Evolutionary conservation across 2,888 invertebrate species (phyloP), one percentile per base, ranked within the genome.

Genomic region (Campoplex capitator): DNA sequence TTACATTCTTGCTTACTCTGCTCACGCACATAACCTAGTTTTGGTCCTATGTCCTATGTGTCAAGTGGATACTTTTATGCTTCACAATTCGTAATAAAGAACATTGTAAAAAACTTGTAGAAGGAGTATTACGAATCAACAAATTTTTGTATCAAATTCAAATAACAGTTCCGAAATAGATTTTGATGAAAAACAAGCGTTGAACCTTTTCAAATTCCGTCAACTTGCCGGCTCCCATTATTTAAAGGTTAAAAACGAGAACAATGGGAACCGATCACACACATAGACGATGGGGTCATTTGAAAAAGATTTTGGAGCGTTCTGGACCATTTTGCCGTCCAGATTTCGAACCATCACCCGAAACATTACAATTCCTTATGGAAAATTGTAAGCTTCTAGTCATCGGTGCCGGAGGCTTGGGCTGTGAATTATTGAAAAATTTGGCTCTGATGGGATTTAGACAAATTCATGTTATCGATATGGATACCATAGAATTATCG

Each of bases 401-500:
- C 6, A 96, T 98, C 89, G 99, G 99, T 18, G 99, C 99, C 81
- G 99, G 99, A 51, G 99, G 99, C 2, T 95, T 99, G 68, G 99
- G 99, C 18, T 99, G 99, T 95, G 99, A 99, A 95, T 95, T 99
- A 38, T 95, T 99, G 0, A 99, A 99, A 95, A 98, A 99, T 95
- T 95, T 99, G 90, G 98, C 97, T 0, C 95, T 99, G 62, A 98
- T 99, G 97, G 99, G 99, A 0, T 99, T 99, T 93, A 96, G 97
- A 88, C 96, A 98, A 91, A 97, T 99, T 89, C 98, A 99, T 94
- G 97, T 99, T 4, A 99, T 99, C 88, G 99, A 99, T 94, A 99
- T 99, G 99, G 99, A 99, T 94, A 99, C 98, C 0, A 99, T 99
- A 91, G 99, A 99, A 94, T 95, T 99, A 85, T 99, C 99, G 4